Percentiles rank a stretch among this genome's conserved stretches.
phyloP scores from a whole-genome alignment of 2,888 invertebrate genomes.

The Calliphora vomitoria region DNA sequence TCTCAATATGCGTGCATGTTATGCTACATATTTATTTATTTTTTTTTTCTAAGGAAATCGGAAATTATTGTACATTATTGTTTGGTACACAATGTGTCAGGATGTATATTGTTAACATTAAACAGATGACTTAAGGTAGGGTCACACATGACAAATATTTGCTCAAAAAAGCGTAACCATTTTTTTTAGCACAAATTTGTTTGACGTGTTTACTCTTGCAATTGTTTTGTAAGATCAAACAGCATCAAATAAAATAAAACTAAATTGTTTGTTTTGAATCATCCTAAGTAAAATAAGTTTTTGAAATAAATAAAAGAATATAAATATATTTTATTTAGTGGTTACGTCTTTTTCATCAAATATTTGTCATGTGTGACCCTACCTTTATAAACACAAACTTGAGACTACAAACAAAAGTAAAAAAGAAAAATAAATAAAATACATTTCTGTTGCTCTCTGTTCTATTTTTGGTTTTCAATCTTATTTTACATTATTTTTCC shows the following conservation, averaged over 20 bases:
- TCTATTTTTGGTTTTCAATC: slow-evolving; percentile 37
- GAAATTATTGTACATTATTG: slow-evolving; percentile 82
- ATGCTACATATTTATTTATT: slow-evolving; percentile 39
- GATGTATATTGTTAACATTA: slow-evolving; percentile 71
- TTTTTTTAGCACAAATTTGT: too few species aligned
- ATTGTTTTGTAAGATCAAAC: too few species aligned
- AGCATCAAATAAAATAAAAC: too few species aligned
- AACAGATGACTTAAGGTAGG: slow-evolving; percentile 58
- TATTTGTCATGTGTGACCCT: too few species aligned
- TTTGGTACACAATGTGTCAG: slow-evolving; percentile 80
- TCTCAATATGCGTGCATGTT: slow-evolving; percentile 25
- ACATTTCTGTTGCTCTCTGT: slow-evolving; percentile 7
- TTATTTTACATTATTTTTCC: background rate
- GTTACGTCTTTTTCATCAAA: too few species aligned
- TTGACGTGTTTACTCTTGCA: too few species aligned
- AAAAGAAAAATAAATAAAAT: slow-evolving; percentile 15
- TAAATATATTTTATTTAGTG: too few species aligned
- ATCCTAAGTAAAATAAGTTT: too few species aligned
- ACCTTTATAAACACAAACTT: slow-evolving; percentile 60
- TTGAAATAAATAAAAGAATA: too few species aligned
- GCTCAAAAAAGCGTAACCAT: too few species aligned
- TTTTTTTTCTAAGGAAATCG: slow-evolving; percentile 79
- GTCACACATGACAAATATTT: too few species aligned
- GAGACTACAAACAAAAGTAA: slow-evolving; percentile 31
- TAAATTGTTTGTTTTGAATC: too few species aligned